These are phyloP conservation scores for Liasis olivaceus DNA, from an alignment of 2,797 vertebrate genomes.

Conservation along the genomic window DNA sequence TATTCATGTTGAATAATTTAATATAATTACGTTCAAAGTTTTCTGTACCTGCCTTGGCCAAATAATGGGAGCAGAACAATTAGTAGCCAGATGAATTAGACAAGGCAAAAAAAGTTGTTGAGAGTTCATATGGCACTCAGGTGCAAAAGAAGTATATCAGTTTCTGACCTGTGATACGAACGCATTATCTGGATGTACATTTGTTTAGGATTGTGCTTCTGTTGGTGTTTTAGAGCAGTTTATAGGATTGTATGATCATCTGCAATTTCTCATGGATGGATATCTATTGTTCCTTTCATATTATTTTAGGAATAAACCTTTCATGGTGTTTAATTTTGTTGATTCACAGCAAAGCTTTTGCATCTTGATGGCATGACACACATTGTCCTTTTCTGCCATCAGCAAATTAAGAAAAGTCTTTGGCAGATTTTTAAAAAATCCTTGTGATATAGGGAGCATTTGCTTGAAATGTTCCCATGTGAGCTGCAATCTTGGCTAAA, in stretches of 20 bases:
- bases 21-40: not conserved
- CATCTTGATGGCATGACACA: slow-evolving; percentile 49
- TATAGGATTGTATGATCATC: slow-evolving; percentile 44
- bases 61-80: not conserved
- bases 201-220: not conserved
- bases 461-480: slow-evolving; percentile 66
- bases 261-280: slow-evolving; percentile 56
- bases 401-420: slow-evolving; percentile 66
- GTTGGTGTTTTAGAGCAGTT: slow-evolving; percentile 47
- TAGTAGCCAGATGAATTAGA: slow-evolving; percentile 39
- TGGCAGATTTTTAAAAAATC: slow-evolving; percentile 44
- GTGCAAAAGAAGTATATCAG: slow-evolving; percentile 48
- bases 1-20: not conserved
- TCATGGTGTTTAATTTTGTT: slow-evolving; percentile 50
- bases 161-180: not conserved
- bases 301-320: slow-evolving; percentile 57
- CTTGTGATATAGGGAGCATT: slow-evolving; percentile 66
- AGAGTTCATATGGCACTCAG: slow-evolving; percentile 34
- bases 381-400: slow-evolving; percentile 58
- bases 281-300: slow-evolving; percentile 53
- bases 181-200: not conserved
- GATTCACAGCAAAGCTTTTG: slow-evolving; percentile 52
- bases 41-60: not conserved
- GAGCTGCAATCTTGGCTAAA: slow-evolving; percentile 55
- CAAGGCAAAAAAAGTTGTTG: slow-evolving; percentile 39